Base-by-base conservation (phyloP, 2,113 vertebrate species). In the Pygoscelis antarcticus region DNA sequence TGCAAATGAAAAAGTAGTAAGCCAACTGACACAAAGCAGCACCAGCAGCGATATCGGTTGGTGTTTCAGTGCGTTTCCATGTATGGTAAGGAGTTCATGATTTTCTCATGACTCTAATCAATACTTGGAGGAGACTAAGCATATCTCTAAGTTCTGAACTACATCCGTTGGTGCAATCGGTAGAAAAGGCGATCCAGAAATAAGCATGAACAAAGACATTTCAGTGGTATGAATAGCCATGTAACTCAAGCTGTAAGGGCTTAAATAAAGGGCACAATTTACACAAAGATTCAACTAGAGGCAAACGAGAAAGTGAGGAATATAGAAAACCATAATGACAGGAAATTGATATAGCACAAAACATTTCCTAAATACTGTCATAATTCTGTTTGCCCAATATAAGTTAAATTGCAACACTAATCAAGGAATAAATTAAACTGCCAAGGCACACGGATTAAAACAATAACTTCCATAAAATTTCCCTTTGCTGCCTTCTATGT, bases 91-190 rank as follows among this genome's bases (percentile, higher is more conserved):
- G 15, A 81, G 20, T 36, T 58, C 8, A 17, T 14, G 1, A 55
- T 78, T 87, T 75, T 84, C 69, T 62, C 32, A 34, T 11, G 8
- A 34, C 7, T 87, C n/a, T 54, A 61, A 62, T 18, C 27, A 66
- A 46, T 13, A 70, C 7, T 27, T 40, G 20, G 16, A 74, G 17
- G 32, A 87, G 89, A 74, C 27, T 27, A 85, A 10, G 6, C 36
- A 29, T 25, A 36, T 25, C 7, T 82, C 40, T 61, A 40, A 82
- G 80, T 85, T 71, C 57, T 52, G 60, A 84, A 46, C 14, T 36
- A 38, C 9, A 38, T 38, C 10, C 0, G 0, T 16, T 13, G 14
- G 44, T 60, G 23, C 8, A 70, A 76, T 9, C 20, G 29, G 70
- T 38, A 79, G 51, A 79, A 95, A 70, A 61, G 9, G 11, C 23